Conservation (phyloP, 92 coral and sea anemone species). For the Heteractis magnifica region DNA sequence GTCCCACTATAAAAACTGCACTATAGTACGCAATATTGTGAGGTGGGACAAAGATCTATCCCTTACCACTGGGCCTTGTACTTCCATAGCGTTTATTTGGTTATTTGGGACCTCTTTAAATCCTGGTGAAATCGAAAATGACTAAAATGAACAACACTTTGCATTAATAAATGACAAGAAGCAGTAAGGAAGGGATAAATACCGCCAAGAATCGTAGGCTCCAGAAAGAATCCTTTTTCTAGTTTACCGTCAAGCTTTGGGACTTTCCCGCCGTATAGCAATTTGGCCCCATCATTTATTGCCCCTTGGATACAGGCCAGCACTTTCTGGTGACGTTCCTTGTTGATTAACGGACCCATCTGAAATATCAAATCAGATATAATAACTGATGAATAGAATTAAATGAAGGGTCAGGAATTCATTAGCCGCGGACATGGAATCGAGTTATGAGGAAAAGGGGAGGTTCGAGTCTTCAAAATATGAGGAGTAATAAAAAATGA, state of each 20-base stretch:
- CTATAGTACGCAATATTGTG: too few species aligned
- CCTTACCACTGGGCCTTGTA: constrained; percentile 71
- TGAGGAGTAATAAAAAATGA: too few species aligned
- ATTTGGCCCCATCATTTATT: constrained; percentile 62
- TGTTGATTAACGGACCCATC: constrained; percentile 68
- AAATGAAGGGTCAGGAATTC: too few species aligned
- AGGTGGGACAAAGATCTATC: too few species aligned
- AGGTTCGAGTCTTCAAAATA: too few species aligned
- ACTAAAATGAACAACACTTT: not conserved
- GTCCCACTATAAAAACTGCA: too few species aligned
- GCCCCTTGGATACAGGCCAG: constrained; percentile 56
- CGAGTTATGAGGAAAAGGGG: too few species aligned
- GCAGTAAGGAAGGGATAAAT: not conserved
- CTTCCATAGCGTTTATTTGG: constrained; percentile 57
- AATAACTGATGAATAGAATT: not conserved
- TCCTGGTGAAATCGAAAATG: constrained; percentile 17
- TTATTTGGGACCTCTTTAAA: constrained; percentile 28
- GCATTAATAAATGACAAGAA: not conserved
- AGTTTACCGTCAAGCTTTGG: constrained; percentile 67
- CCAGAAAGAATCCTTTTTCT: constrained; percentile 58
- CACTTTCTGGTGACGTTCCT: constrained; percentile 55
- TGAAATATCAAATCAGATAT: not conserved
- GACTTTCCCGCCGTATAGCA: constrained; percentile 57
- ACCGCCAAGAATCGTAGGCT: constrained; percentile 70
- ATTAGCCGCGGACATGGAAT: too few species aligned